Evolutionary conservation across 2,888 invertebrate species (phyloP), one percentile per base, ranked within the genome.

Genomic region (Neoscelio sp.): DNA sequence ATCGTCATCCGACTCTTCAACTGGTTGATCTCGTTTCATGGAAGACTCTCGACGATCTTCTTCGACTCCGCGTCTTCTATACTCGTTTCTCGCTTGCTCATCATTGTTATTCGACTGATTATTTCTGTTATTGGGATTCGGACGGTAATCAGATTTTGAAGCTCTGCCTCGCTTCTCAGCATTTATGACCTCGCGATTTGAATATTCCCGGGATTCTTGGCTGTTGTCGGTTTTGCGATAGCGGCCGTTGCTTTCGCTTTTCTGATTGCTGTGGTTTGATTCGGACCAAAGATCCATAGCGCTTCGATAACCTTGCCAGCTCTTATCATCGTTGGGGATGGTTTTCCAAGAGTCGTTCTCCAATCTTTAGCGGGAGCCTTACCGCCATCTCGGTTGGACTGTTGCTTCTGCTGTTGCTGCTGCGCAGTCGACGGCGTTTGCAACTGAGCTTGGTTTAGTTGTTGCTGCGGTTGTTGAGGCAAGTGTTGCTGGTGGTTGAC

Each of bases 251-350:
- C 56, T 62, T 20, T 87, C 86, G 56, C 79, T 84, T 12, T 76
- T 77, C 40, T 83, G 82, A 8, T 79, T 83, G 48, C 52, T 79
- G 3, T 89, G 83, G 48, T 87, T 88, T 0, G 88, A 84, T 54
- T 90, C 89, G 13, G 89, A 89, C 91, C 91, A 91, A 7, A 91
- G 84, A 71, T 91, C 91, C 85, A 91, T 89, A 20, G 90, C 89
- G 13, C 89, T 90, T 67, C 90, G 87, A 74, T 91, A 91, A 8
- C 90, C 82, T 26, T 91, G 91, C 91, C 91, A 91, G 60, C 89
- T 90, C 62, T 91, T 90, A 65, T 90, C 91, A 40, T 90, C 89
- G 8, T 86, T 83, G 0, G 89, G 87, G 75, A 89, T 87, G 12
- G 89, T 89, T 67, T 90, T 90, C 90, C 90, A 90, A 2, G 90